Evolutionary conservation across 2,113 vertebrate species (phyloP).

Genomic region (Carassius carassius): DNA sequence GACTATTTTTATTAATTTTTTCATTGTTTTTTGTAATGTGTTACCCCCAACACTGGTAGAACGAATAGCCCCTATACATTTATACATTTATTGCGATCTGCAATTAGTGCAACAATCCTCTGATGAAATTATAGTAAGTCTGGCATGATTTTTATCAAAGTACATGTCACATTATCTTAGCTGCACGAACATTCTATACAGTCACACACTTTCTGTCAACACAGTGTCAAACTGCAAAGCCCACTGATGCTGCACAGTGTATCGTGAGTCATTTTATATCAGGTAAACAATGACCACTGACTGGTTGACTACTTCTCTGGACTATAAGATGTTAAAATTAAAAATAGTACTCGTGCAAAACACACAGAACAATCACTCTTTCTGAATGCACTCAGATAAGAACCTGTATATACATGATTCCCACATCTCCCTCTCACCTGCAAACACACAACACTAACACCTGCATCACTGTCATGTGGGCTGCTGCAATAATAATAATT

Average conservation of each 20-base stretch:
- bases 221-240: background rate
- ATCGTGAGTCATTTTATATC: background rate
- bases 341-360: background rate
- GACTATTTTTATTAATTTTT: too few relatives aligned
- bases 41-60: too few relatives aligned
- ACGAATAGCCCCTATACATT: too few relatives aligned
- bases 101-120: background rate
- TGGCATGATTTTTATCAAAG: background rate
- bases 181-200: background rate
- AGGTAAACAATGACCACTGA: background rate
- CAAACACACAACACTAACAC: slow-evolving; percentile 35
- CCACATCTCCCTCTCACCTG: background rate
- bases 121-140: background rate
- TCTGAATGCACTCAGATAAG: background rate
- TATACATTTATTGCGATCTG: too few relatives aligned
- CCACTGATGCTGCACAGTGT: background rate
- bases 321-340: background rate
- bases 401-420: background rate
- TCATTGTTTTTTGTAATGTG: too few relatives aligned
- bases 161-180: background rate
- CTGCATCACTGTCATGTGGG: slow-evolving; percentile 41
- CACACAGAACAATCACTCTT: background rate
- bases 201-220: background rate
- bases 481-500: slow-evolving; percentile 29
- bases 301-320: background rate